phyloP scores from a whole-genome alignment of 1,140 invertebrate genomes.

The Tribolium castaneum region DNA sequence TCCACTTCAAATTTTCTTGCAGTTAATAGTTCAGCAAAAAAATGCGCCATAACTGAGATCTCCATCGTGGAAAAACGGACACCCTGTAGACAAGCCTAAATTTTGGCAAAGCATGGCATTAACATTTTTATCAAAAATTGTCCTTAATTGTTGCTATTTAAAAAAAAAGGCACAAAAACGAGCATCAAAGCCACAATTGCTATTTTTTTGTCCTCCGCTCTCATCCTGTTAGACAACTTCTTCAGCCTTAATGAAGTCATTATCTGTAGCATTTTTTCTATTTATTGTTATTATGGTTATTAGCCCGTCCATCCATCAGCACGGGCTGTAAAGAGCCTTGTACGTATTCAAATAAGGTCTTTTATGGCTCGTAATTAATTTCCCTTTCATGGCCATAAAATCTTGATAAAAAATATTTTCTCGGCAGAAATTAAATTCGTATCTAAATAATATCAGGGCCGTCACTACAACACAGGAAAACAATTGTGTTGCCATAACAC shows the following conservation, averaged over 20 bases:
- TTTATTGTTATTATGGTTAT: conserved; percentile 27
- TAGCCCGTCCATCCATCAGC: conserved; percentile 22
- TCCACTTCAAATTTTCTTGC: no score
- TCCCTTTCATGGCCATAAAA: conserved; percentile 27
- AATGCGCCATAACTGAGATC: no score
- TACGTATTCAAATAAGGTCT: conserved; percentile 27
- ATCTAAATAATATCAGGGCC: conserved; percentile 48
- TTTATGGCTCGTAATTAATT: conserved; percentile 35
- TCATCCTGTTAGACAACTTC: not conserved
- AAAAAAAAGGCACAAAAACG: no score
- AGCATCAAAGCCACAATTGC: no score
- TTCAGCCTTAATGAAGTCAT: conserved; percentile 30
- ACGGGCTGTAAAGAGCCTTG: not conserved
- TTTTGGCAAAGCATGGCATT: no score
- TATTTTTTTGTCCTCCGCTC: not conserved
- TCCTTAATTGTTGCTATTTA: no score
- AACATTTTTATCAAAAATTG: no score
- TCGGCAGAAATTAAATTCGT: conserved; percentile 47
- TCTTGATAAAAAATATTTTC: conserved; percentile 42
- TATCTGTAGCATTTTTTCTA: conserved; percentile 36
- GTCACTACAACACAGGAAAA: conserved; percentile 48
- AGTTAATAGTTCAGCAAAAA: no score
- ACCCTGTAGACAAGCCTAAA: no score
- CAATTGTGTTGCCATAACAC: conserved; percentile 57
- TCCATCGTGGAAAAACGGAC: no score